Conservation (phyloP, 2,113 vertebrate species). For the Ictidomys tridecemlineatus region DNA sequence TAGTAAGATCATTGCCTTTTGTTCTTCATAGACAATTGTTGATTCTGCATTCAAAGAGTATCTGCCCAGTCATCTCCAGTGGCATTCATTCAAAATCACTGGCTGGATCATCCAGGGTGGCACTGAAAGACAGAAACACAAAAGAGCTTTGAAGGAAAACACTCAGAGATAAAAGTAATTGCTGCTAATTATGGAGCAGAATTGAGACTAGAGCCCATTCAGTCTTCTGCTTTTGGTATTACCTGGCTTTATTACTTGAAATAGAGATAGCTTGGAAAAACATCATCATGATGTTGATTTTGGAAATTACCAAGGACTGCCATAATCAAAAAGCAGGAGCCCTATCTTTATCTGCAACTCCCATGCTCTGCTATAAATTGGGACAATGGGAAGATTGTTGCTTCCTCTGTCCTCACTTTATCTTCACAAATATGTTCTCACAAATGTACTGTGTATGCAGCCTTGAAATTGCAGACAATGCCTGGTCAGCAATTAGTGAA, state of each 20-base stretch:
- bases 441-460: neutral
- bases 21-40: slow-evolving; percentile 30
- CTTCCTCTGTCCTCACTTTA: neutral
- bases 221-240: neutral
- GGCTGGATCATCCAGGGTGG: neutral
- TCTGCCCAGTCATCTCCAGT: neutral
- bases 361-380: neutral
- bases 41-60: neutral
- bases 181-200: slow-evolving; percentile 8
- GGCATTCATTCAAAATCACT: neutral
- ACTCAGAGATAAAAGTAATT: neutral
- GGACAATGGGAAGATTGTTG: neutral
- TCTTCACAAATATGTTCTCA: neutral
- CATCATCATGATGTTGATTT: neutral
- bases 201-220: slow-evolving; percentile 20
- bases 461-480: neutral
- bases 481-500: neutral
- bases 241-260: slow-evolving; percentile 46
- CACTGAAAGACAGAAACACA: neutral
- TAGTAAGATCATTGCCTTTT: slow-evolving; percentile 1
- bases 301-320: neutral
- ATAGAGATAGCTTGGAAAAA: neutral
- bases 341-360: neutral
- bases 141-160: slow-evolving; percentile 9
- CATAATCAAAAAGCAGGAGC: neutral